phyloP scores from a whole-genome alignment of 2,888 invertebrate species.

The Toxonevra muliebris region DNA sequence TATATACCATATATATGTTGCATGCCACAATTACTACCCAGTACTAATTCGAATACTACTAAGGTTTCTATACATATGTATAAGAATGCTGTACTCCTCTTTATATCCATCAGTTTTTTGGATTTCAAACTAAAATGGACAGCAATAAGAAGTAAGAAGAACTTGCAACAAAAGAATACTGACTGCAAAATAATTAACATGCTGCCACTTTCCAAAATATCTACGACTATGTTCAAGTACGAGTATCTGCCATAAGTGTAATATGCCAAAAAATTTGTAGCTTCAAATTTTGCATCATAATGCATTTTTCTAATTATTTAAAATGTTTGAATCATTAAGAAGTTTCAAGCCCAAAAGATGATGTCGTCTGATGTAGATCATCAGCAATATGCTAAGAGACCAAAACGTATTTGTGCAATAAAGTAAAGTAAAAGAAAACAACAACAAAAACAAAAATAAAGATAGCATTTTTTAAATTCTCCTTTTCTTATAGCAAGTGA shows the following conservation, averaged over 20 bases:
- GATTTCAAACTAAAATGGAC: slow-evolving; percentile 11
- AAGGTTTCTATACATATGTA: slow-evolving; percentile 18
- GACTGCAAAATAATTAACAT: neutral
- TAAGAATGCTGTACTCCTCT: neutral
- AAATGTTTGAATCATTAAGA: slow-evolving; percentile 62
- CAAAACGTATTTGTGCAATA: too few relatives aligned
- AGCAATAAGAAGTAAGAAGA: neutral
- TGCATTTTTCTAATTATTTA: slow-evolving; percentile 59
- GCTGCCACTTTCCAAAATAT: neutral
- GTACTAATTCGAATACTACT: too few relatives aligned
- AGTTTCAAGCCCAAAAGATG: slow-evolving; percentile 49
- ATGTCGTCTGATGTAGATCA: slow-evolving; percentile 47
- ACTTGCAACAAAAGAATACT: slow-evolving; percentile 1
- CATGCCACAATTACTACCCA: too few relatives aligned
- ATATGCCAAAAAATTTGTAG: too few relatives aligned
- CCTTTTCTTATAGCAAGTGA: too few relatives aligned
- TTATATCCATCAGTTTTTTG: slow-evolving; percentile 13
- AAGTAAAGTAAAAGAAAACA: too few relatives aligned
- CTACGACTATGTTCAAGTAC: neutral
- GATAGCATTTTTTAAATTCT: too few relatives aligned
- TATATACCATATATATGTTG: too few relatives aligned
- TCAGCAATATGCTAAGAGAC: slow-evolving; percentile 51
- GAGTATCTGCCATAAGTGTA: neutral
- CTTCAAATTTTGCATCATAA: slow-evolving; percentile 47
- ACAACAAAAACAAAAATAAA: too few relatives aligned